These are phyloP conservation scores for Numida meleagris DNA, from an alignment of 2,113 vertebrate genomes.

Conservation along the genomic window DNA sequence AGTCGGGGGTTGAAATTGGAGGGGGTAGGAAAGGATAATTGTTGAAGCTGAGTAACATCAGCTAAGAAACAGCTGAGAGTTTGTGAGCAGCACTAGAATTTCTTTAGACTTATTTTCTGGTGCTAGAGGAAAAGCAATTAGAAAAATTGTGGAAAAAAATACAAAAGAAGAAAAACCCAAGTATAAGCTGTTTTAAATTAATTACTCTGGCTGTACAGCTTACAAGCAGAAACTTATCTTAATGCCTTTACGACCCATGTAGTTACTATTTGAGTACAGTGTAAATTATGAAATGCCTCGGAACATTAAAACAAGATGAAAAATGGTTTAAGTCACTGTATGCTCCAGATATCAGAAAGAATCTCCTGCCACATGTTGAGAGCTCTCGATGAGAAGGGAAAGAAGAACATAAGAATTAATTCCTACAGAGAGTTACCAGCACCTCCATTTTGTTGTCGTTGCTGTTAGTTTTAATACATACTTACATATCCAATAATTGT, in stretches of 20 bases:
- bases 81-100: not conserved
- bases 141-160: not conserved
- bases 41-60: not conserved
- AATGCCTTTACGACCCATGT: not conserved
- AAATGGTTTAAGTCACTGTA: not conserved
- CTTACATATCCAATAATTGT: not conserved
- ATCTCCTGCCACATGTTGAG: not conserved
- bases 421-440: not conserved
- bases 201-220: not conserved
- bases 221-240: not conserved
- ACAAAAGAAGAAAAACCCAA: not conserved
- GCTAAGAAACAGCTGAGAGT: not conserved
- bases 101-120: not conserved
- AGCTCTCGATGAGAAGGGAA: rapidly evolving
- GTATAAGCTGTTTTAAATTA: not conserved
- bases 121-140: not conserved
- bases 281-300: not conserved
- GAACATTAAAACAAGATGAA: not conserved
- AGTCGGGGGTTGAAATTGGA: not conserved
- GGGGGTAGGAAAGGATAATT: not conserved
- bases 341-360: not conserved
- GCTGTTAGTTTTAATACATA: not conserved
- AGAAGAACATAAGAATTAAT: not conserved
- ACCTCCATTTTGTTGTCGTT: not conserved
- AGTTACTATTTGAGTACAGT: not conserved